These are phyloP conservation scores for Xylophagus ater DNA, from an alignment of 2,888 invertebrate species.

Conservation along the genomic window DNA sequence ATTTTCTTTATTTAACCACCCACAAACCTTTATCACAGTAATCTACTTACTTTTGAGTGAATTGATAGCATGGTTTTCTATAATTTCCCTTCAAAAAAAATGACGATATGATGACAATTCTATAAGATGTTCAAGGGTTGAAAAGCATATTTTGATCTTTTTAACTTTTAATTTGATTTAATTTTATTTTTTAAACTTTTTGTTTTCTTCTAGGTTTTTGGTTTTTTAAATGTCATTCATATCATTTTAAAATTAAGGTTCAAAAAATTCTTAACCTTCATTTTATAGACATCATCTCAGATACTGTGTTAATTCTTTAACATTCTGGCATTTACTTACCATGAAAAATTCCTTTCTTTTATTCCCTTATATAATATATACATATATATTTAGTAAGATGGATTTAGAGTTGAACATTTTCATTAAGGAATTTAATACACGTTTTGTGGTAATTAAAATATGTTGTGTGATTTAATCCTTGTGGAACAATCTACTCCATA, in stretches of 20 bases:
- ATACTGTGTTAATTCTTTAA: constrained; percentile 5
- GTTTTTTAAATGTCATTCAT: constrained; percentile 5
- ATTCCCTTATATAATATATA: constrained; percentile 3
- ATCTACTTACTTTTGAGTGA: constrained; percentile 11
- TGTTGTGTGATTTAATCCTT: constrained; percentile 14
- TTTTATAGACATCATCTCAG: background rate
- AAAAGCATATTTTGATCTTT: background rate
- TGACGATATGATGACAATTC: background rate
- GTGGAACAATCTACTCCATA: no score
- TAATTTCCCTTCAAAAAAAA: background rate
- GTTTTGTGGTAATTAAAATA: constrained; percentile 16
- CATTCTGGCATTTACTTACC: constrained; percentile 10
- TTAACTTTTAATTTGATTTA: background rate
- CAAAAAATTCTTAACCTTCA: constrained; percentile 5
- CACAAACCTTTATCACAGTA: constrained; percentile 11
- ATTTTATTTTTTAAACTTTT: background rate
- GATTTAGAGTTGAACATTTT: constrained; percentile 10
- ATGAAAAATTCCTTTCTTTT: constrained; percentile 14
- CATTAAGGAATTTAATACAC: constrained; percentile 16
- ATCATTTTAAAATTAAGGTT: constrained; percentile 8
- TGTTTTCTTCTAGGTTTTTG: background rate
- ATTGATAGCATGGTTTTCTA: constrained; percentile 1
- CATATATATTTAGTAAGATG: background rate
- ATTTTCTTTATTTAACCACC: no score
- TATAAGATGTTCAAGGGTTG: background rate